Percentiles rank a stretch among this genome's conserved stretches.
These are phyloP conservation scores for Oncorhynchus clarkii DNA, from an alignment of 2,113 vertebrate species.

Conservation along the genomic window DNA sequence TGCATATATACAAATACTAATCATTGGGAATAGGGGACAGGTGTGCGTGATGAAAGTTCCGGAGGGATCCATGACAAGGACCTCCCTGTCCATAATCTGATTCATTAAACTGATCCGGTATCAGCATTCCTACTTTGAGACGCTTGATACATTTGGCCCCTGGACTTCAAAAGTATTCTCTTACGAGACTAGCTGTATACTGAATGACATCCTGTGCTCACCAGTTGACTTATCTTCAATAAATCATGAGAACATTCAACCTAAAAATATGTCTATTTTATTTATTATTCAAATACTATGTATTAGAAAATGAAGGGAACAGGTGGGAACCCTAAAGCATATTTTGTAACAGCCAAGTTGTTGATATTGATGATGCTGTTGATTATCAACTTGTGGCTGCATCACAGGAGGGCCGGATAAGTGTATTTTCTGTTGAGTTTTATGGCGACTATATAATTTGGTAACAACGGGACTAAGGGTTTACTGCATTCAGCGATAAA, in stretches of 20 bases:
- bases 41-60: too few species aligned
- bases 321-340: constrained; percentile 30
- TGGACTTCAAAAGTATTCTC: too few species aligned
- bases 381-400: constrained; percentile 35
- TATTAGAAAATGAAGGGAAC: constrained; percentile 7
- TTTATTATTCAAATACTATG: not conserved
- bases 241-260: constrained; percentile 34
- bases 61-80: too few species aligned
- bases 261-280: constrained; percentile 12
- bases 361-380: constrained; percentile 46
- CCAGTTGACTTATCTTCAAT: not conserved
- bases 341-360: constrained; percentile 24
- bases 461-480: constrained; percentile 61
- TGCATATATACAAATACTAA: too few species aligned
- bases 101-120: too few species aligned
- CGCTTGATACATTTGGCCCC: too few species aligned
- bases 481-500: constrained; percentile 63
- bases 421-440: constrained; percentile 46
- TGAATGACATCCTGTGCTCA: too few species aligned
- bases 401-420: constrained; percentile 38
- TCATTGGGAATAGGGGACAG: too few species aligned
- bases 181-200: too few species aligned
- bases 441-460: constrained; percentile 63
- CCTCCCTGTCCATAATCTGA: too few species aligned
- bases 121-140: too few species aligned